These are phyloP conservation scores for Drosophila recens DNA, from an alignment of 2,888 invertebrate species.

Conservation along the genomic window DNA sequence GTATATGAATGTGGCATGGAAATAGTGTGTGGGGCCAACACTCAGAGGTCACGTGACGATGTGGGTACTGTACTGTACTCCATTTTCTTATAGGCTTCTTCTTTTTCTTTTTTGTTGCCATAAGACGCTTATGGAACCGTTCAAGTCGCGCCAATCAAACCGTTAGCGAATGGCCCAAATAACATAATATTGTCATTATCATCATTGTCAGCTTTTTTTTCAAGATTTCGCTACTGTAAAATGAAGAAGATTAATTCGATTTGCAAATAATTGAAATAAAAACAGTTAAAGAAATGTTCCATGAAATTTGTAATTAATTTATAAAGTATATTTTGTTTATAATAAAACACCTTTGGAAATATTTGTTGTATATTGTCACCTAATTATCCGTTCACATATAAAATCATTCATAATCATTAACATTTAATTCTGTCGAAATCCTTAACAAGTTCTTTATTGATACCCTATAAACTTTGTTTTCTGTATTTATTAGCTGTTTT, in stretches of 20 bases:
- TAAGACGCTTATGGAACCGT: constrained; percentile 57
- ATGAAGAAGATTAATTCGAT: constrained; percentile 8
- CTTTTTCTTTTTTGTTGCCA: constrained; percentile 6
- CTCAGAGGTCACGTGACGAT: constrained; percentile 61
- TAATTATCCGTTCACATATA: background rate
- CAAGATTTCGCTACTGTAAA: constrained; percentile 27
- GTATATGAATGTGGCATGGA: constrained; percentile 38
- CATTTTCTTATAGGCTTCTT: constrained; percentile 8
- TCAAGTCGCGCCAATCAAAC: constrained; percentile 30
- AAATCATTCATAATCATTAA: constrained; percentile 31
- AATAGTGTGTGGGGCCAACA: constrained; percentile 61
- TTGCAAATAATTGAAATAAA: constrained; percentile 1
- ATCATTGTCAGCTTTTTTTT: constrained; percentile 27
- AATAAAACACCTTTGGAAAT: background rate
- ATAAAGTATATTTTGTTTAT: background rate
- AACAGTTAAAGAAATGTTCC: background rate
- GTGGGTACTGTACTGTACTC: constrained; percentile 64
- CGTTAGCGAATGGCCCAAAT: constrained; percentile 49
- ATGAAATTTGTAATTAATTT: background rate
- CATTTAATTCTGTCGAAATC: background rate
- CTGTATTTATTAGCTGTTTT: constrained; percentile 4
- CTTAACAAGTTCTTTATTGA: constrained; percentile 47
- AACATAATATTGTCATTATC: constrained; percentile 25
- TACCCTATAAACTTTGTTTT: constrained; percentile 21
- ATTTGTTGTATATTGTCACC: background rate